Percentiles rank a stretch among this genome's conserved stretches.
Evolutionary conservation across 2,113 vertebrate species (phyloP).

Genomic region (Coryphaenoides rupestris): DNA sequence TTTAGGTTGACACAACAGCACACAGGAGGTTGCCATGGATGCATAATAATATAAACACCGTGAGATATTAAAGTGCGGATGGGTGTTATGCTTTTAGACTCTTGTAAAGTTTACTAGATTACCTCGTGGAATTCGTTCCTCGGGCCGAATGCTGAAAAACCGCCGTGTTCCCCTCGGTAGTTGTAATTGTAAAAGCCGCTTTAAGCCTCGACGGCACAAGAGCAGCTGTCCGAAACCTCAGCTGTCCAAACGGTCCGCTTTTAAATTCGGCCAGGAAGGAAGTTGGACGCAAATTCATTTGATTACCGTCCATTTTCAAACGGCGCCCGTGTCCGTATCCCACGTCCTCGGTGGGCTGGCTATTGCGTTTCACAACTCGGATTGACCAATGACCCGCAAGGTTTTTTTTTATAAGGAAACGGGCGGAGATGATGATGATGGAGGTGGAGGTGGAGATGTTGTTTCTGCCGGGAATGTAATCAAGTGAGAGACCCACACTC

Average conservation of each 20-base stretch:
- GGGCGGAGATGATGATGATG: slow-evolving; percentile 11
- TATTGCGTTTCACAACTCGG: slow-evolving; percentile 24
- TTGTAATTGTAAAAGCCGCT: neutral
- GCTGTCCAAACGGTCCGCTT: slow-evolving; percentile 1
- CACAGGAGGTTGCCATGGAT: slow-evolving; percentile 29
- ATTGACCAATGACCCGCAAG: slow-evolving; percentile 18
- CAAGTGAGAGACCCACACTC: slow-evolving; percentile 7
- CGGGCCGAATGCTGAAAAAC: slow-evolving; percentile 16
- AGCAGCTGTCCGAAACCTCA: slow-evolving; percentile 39
- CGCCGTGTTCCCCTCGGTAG: neutral
- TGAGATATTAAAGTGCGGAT: neutral
- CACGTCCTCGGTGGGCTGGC: slow-evolving; percentile 10
- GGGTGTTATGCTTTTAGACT: too few relatives aligned
- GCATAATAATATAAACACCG: slow-evolving; percentile 14
- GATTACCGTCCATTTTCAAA: slow-evolving; percentile 13
- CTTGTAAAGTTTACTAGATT: slow-evolving; percentile 19
- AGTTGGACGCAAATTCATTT: slow-evolving; percentile 12
- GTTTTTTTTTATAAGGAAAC: neutral
- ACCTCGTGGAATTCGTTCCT: slow-evolving; percentile 17
- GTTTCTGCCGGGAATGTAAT: slow-evolving; percentile 8
- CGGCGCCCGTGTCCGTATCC: neutral
- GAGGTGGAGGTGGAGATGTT: too few relatives aligned
- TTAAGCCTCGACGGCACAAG: slow-evolving; percentile 17
- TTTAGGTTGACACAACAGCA: slow-evolving; percentile 6
- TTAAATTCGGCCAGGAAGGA: slow-evolving; percentile 23